A percentile compares a stretch with the other conserved stretches of the same genome.
Evolutionary conservation across 2,888 invertebrate species (phyloP).

Genomic region (Cordylochernes scorpioides): DNA sequence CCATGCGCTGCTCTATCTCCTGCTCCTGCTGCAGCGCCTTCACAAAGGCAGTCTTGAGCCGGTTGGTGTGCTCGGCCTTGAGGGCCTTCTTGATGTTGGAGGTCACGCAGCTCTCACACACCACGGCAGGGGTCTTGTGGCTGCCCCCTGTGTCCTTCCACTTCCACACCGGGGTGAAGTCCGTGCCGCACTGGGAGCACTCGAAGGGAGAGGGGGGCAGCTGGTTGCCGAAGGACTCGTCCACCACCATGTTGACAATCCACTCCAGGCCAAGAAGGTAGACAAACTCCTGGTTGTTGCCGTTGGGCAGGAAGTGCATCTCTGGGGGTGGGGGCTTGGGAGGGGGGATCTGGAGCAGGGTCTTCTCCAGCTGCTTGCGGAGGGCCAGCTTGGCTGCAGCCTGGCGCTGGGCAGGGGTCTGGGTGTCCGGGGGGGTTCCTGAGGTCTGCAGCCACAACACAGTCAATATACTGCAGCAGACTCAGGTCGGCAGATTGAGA

Average conservation of each 20-base stretch:
- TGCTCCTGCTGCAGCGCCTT: slow-evolving; percentile 94
- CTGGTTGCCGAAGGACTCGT: slow-evolving; percentile 35
- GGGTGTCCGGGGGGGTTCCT: slow-evolving; percentile 33
- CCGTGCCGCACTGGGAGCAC: slow-evolving; percentile 88
- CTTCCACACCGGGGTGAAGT: slow-evolving; percentile 98
- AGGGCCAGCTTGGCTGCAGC: slow-evolving; percentile 88
- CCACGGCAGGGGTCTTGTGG: slow-evolving; percentile 35
- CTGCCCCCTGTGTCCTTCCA: slow-evolving; percentile 43
- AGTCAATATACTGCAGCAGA: slow-evolving; percentile 27
- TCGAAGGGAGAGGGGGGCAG: slow-evolving; percentile 49
- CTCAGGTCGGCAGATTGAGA: slow-evolving; percentile 14
- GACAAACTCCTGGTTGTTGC: slow-evolving; percentile 88
- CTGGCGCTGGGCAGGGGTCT: slow-evolving; percentile 82
- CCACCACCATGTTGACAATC: slow-evolving; percentile 75
- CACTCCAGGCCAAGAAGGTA: slow-evolving; percentile 85
- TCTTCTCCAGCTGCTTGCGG: slow-evolving; percentile 85
- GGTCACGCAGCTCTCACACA: slow-evolving; percentile 92
- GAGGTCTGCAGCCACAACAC: slow-evolving; percentile 42
- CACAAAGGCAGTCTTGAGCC: slow-evolving; percentile 89
- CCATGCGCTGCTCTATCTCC: slow-evolving; percentile 72
- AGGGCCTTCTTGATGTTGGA: slow-evolving; percentile 89
- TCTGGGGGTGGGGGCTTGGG: slow-evolving; percentile 96
- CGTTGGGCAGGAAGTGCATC: slow-evolving; percentile 97
- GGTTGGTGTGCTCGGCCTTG: slow-evolving; percentile 89
- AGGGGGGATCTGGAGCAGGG: slow-evolving; percentile 70